Percentiles rank a stretch among this genome's conserved stretches.
Evolutionary conservation across 2,797 vertebrate genomes (phyloP).

Genomic region (Pangasius sanitwongsei): DNA sequence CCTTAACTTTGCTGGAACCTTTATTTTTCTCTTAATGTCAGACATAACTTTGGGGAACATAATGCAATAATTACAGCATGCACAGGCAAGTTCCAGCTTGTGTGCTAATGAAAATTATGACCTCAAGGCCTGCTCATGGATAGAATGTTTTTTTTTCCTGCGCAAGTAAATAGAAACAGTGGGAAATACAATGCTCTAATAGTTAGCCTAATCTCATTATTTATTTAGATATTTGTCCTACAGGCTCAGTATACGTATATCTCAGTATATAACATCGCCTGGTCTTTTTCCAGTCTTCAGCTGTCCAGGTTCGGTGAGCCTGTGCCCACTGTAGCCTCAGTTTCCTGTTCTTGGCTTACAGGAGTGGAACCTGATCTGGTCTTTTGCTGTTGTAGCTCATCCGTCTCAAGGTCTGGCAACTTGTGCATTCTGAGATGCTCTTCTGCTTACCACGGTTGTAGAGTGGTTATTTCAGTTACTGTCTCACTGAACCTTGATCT

Average conservation of each 20-base stretch:
- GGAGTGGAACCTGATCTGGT: not conserved
- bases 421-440: not conserved
- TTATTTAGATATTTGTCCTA: not conserved
- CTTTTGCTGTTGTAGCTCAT: not conserved
- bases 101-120: conserved; percentile 52
- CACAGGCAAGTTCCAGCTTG: conserved; percentile 46
- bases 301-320: not conserved
- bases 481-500: not conserved
- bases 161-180: conserved; percentile 30
- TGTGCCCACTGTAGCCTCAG: not conserved
- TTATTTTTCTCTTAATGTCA: conserved; percentile 51
- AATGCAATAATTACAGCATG: conserved; percentile 55
- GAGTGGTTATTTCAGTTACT: not conserved
- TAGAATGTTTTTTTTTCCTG: conserved; percentile 29
- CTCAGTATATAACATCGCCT: not conserved
- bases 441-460: not conserved
- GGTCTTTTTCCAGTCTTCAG: not conserved
- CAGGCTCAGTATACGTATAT: not conserved
- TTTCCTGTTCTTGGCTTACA: not conserved
- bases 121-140: conserved; percentile 46
- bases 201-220: not conserved
- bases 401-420: too few relatives aligned
- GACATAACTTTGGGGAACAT: conserved; percentile 45
- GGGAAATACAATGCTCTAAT: conserved; percentile 9
- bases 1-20: conserved; percentile 32